These are phyloP conservation scores for Hyphantria cunea DNA, from an alignment of 1,140 invertebrate species.

Conservation along the genomic window DNA sequence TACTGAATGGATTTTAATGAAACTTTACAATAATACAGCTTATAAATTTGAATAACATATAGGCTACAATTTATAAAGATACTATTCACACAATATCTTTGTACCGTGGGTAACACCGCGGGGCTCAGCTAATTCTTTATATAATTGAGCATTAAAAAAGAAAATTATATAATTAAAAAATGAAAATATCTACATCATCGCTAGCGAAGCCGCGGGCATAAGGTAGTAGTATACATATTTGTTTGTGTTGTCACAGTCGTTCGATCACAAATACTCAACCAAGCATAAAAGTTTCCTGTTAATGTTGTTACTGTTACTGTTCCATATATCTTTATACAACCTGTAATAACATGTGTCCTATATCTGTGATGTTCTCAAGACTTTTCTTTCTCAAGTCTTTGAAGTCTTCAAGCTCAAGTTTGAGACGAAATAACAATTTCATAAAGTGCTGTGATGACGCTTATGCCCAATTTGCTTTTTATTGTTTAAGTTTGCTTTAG, in stretches of 20 bases:
- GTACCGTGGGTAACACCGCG: too few relatives aligned
- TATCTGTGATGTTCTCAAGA: not conserved
- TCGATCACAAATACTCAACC: not conserved
- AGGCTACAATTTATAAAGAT: too few relatives aligned
- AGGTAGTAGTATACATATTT: not conserved
- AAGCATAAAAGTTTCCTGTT: not conserved
- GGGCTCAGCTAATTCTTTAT: too few relatives aligned
- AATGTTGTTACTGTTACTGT: not conserved
- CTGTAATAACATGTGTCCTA: not conserved
- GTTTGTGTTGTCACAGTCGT: not conserved
- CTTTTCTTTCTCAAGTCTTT: constrained; percentile 9
- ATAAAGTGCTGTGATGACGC: not conserved
- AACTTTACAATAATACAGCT: too few relatives aligned
- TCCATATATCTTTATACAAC: not conserved
- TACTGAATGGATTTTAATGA: too few relatives aligned
- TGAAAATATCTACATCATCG: too few relatives aligned
- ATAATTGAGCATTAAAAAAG: too few relatives aligned
- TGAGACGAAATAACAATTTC: constrained; percentile 11
- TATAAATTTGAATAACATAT: too few relatives aligned
- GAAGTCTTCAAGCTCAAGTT: not conserved
- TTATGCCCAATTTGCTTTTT: constrained; percentile 1
- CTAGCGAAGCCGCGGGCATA: too few relatives aligned
- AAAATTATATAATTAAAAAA: too few relatives aligned
- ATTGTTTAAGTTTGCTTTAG: not conserved
- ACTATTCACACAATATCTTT: too few relatives aligned